A percentile compares a stretch with the other conserved stretches of the same genome.
Evolutionary conservation across 2,113 vertebrate species (phyloP).

Genomic region (Atlantisia rogersi): DNA sequence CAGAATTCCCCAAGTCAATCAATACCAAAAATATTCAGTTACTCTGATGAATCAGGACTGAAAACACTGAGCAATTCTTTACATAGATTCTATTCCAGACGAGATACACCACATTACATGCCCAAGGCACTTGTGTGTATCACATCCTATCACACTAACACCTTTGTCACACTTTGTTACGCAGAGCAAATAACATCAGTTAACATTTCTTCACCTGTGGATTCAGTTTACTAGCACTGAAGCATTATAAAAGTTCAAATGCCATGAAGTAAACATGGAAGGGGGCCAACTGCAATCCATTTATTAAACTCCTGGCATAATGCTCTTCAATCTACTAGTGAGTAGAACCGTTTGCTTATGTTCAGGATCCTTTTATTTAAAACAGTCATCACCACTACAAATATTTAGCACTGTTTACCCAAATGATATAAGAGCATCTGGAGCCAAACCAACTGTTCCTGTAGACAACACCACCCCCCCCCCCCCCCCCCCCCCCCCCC

Average conservation of each 20-base stretch:
- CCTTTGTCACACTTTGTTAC: not conserved
- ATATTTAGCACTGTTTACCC: not conserved
- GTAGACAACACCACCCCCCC: not conserved
- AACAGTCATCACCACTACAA: not conserved
- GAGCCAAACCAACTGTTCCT: not conserved
- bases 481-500: not conserved
- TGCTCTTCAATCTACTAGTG: not conserved
- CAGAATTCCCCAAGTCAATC: not conserved
- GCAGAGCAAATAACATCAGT: not conserved
- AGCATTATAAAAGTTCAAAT: not conserved
- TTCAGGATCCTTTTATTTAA: not conserved
- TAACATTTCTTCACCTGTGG: not conserved
- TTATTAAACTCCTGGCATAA: not conserved
- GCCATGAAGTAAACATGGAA: not conserved
- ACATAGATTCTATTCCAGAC: not conserved
- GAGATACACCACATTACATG: rapidly evolving
- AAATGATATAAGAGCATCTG: not conserved
- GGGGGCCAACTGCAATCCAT: not conserved
- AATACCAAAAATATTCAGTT: not conserved
- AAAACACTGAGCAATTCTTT: not conserved
- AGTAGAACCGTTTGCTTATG: not conserved
- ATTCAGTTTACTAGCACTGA: not conserved
- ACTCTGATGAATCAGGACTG: not conserved
- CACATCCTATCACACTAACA: not conserved
- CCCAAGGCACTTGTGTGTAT: not conserved